These are phyloP conservation scores for Conchocele bisecta DNA, from an alignment of 2,888 invertebrate species.

Conservation along the genomic window DNA sequence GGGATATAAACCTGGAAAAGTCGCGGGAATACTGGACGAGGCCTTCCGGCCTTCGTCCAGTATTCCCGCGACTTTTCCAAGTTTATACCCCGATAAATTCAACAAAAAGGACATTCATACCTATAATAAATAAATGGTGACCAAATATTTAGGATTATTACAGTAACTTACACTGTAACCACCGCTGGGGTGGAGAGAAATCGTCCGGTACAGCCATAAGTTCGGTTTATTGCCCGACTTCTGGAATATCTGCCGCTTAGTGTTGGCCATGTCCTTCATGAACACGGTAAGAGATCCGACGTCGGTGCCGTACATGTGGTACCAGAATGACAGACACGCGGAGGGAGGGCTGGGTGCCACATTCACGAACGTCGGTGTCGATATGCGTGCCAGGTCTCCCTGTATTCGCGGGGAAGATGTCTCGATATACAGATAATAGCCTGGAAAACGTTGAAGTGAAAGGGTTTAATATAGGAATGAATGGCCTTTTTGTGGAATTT, in stretches of 20 bases:
- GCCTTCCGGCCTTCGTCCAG: too few species aligned
- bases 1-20: too few species aligned
- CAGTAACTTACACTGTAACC: slow-evolving; percentile 52
- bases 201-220: slow-evolving; percentile 70
- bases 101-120: too few species aligned
- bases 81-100: too few species aligned
- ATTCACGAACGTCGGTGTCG: slow-evolving; percentile 62
- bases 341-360: slow-evolving; percentile 28
- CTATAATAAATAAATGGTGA: too few species aligned
- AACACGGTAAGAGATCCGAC: slow-evolving; percentile 72
- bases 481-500: too few species aligned
- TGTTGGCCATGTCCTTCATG: slow-evolving; percentile 56
- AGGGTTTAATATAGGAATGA: too few species aligned
- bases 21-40: too few species aligned
- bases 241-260: slow-evolving; percentile 61
- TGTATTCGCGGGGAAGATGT: slow-evolving; percentile 84
- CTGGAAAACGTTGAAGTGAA: slow-evolving; percentile 44
- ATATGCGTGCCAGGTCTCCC: slow-evolving; percentile 85
- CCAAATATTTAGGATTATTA: too few species aligned
- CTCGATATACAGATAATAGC: slow-evolving; percentile 76
- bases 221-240: slow-evolving; percentile 70
- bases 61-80: too few species aligned
- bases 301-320: slow-evolving; percentile 77
- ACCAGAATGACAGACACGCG: slow-evolving; percentile 79
- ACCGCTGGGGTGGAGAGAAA: slow-evolving; percentile 44